Evolutionary conservation across 2,113 vertebrate species (phyloP), one percentile per base, ranked within the genome.

Genomic region (Bostrychus sinensis): DNA sequence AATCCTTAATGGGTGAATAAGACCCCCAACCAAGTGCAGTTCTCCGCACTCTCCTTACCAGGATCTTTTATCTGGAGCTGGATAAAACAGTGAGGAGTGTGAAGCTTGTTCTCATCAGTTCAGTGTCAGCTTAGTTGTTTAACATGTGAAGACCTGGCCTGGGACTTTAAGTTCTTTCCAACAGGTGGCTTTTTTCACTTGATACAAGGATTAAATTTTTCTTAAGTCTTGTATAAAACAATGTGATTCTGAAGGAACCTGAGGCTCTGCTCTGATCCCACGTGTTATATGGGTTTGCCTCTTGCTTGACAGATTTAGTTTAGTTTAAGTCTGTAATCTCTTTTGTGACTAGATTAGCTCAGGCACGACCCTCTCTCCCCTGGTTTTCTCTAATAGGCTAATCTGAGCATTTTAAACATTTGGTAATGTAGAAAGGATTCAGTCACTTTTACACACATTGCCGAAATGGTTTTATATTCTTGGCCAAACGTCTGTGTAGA

Each of bases 251-350:
- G 65, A 75, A 75, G 67, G 39, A 51, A 30, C 34, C 13, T 17
- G 64, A 61, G 48, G 22, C 66, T 38, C 57, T 32, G 45, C 17
- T 32, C 61, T 74, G 72, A 80, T 66, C 43, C 56, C 34, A 45
- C 60, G 39, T 79, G 59, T 77, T 73, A 73, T 78, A 62, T 57
- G 69, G 66, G 73, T 75, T 88, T 71, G 71, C 42, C 70, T 83
- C 41, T 67, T 71, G 81, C 82, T 80, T 72, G 77, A 67, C 76
- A 60, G 81, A 81, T 85, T 86, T 84, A 53, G 48, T 56, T 56
- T 66, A 45, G 38, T 83, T 75, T 86, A 89, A 81, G 38, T 75
- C 84, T 54, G 20, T 89, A 90, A 87, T 88, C 89, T 81, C 73
- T 78, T 78, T 85, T 84, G 82, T 86, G 72, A 71, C 63, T 67